These are phyloP conservation scores for Steinernema carpocapsae DNA, from an alignment of 2,888 invertebrate genomes.

Conservation along the genomic window DNA sequence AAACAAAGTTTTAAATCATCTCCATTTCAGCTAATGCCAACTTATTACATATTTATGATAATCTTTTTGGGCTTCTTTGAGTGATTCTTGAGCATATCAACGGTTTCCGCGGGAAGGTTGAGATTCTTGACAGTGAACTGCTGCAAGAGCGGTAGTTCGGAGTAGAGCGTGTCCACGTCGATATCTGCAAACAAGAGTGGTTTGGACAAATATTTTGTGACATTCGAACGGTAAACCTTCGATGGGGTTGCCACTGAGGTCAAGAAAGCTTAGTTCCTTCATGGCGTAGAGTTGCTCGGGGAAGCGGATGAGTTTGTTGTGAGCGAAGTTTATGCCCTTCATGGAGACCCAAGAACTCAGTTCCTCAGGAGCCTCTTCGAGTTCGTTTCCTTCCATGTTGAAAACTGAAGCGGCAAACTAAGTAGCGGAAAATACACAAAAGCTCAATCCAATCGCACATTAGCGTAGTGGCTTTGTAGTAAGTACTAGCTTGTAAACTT, in stretches of 20 bases:
- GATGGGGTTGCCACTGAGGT: conserved; percentile 56
- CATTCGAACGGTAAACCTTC: conserved; percentile 41
- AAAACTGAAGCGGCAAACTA: conserved; percentile 49
- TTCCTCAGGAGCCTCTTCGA: conserved; percentile 57
- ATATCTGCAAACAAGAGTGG: conserved; percentile 42
- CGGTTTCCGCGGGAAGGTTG: conserved; percentile 2
- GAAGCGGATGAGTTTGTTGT: conserved; percentile 53
- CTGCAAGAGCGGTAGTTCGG: conserved; percentile 34
- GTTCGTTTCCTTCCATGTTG: conserved; percentile 58
- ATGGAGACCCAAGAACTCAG: conserved; percentile 51
- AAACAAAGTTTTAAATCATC: neutral
- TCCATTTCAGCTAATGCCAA: neutral
- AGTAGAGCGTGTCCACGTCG: conserved; percentile 46
- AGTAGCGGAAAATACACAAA: neutral
- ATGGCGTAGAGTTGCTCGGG: conserved; percentile 51
- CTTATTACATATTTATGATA: neutral
- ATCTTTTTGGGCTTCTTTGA: conserved; percentile 9
- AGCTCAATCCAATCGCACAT: no score
- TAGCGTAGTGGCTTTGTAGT: no score
- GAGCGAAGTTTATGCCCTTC: conserved; percentile 55
- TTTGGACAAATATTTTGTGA: conserved; percentile 18
- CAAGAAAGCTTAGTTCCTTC: conserved; percentile 50
- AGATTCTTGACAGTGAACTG: conserved; percentile 35
- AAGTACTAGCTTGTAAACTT: no score
- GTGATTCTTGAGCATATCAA: conserved; percentile 3